These are phyloP conservation scores for Volucella inanis DNA, from an alignment of 2,888 invertebrate species.

Conservation along the genomic window DNA sequence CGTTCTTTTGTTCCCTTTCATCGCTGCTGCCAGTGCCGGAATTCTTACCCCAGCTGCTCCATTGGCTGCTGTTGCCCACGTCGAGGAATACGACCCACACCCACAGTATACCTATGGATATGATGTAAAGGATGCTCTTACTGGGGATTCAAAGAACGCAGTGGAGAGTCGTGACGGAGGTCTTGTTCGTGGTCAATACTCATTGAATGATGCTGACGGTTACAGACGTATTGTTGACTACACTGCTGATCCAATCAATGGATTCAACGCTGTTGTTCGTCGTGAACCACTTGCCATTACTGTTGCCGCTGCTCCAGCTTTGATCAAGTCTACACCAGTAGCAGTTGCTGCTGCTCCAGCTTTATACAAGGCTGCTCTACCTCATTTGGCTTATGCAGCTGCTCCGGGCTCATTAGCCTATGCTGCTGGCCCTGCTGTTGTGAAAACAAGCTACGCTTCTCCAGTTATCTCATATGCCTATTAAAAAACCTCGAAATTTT, in stretches of 20 bases:
- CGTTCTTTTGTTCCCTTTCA: slow-evolving; percentile 75
- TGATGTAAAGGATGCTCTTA: slow-evolving; percentile 83
- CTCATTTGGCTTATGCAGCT: slow-evolving; percentile 14
- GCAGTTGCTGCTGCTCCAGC: slow-evolving; percentile 45
- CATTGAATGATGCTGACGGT: slow-evolving; percentile 84
- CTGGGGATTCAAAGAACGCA: slow-evolving; percentile 84
- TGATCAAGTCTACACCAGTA: slow-evolving; percentile 54
- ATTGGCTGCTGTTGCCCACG: slow-evolving; percentile 59
- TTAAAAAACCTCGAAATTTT: slow-evolving; percentile 74
- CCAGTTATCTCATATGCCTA: slow-evolving; percentile 81
- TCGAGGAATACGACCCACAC: slow-evolving; percentile 79
- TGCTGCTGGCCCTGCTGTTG: slow-evolving; percentile 24
- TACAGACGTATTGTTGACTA: slow-evolving; percentile 84
- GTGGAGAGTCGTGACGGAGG: slow-evolving; percentile 84
- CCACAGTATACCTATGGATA: slow-evolving; percentile 84
- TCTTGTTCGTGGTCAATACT: slow-evolving; percentile 84
- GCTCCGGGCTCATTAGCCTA: slow-evolving; percentile 37
- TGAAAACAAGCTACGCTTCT: slow-evolving; percentile 77
- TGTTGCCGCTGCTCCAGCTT: slow-evolving; percentile 62
- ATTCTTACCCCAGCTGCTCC: slow-evolving; percentile 61
- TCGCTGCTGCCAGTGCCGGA: slow-evolving; percentile 78
- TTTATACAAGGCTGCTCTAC: slow-evolving; percentile 2
- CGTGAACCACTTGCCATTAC: slow-evolving; percentile 81
- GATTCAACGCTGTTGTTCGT: slow-evolving; percentile 84
- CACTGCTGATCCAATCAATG: slow-evolving; percentile 83